Percentiles rank a stretch among this genome's conserved stretches.
Evolutionary conservation across 2,888 invertebrate species (phyloP).

Genomic region (Limnephilus auricula): DNA sequence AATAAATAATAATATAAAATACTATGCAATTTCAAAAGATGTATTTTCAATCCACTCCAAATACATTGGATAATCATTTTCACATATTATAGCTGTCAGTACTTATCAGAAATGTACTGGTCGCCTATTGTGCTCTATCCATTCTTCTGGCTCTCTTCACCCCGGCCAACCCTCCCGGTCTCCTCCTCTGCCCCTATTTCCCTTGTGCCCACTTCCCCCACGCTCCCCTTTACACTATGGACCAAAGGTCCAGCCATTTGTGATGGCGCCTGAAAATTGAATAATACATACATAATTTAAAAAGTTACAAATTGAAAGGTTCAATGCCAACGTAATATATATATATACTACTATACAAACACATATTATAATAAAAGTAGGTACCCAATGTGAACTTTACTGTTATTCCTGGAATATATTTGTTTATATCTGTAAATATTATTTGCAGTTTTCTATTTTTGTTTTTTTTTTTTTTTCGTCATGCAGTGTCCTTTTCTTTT

Average conservation of each 20-base stretch:
- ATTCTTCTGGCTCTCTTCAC: slow-evolving; percentile 50
- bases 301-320: background rate
- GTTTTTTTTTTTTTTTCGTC: no score
- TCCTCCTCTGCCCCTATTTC: slow-evolving; percentile 21
- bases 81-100: slow-evolving; percentile 39
- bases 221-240: background rate
- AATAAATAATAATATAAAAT: background rate
- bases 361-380: background rate
- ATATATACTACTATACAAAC: background rate
- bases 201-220: slow-evolving; percentile 31
- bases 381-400: no score
- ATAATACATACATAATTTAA: background rate
- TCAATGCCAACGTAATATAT: background rate
- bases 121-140: slow-evolving; percentile 48
- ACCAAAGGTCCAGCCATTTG: slow-evolving; percentile 36
- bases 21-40: background rate
- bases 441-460: no score
- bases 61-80: slow-evolving; percentile 29
- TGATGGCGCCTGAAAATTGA: slow-evolving; percentile 35
- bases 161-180: slow-evolving; percentile 34
- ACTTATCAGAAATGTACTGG: slow-evolving; percentile 49
- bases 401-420: no score
- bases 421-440: no score
- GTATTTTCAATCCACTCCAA: slow-evolving; percentile 4
- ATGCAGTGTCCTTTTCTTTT: no score